These are phyloP conservation scores for Mycalesis mineus DNA, from an alignment of 2,888 invertebrate genomes.

Conservation along the genomic window DNA sequence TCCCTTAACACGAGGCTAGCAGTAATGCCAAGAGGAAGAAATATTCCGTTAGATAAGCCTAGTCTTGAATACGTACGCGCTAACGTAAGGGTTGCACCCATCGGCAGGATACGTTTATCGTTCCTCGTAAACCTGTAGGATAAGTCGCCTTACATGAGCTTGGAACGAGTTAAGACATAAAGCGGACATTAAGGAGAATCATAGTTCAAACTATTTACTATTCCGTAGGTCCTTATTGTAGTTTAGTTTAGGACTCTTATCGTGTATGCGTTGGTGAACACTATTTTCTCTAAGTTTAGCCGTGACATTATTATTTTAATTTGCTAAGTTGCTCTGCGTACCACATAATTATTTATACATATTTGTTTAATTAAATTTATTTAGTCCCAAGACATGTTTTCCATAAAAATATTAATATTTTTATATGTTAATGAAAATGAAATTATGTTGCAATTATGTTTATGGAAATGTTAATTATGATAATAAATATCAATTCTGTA, in stretches of 20 bases:
- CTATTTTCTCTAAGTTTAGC: slow-evolving; percentile 29
- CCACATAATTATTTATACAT: slow-evolving; percentile 46
- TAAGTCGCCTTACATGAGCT: slow-evolving; percentile 59
- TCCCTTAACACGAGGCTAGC: not conserved
- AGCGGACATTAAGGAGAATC: slow-evolving; percentile 51
- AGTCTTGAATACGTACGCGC: slow-evolving; percentile 33
- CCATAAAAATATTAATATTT: too few relatives aligned
- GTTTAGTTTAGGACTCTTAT: slow-evolving; percentile 15
- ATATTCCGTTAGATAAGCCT: slow-evolving; percentile 34
- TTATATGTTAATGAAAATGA: too few relatives aligned
- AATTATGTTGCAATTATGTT: too few relatives aligned
- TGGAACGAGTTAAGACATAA: slow-evolving; percentile 54
- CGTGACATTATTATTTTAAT: slow-evolving; percentile 56
- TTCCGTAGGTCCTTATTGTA: slow-evolving; percentile 13
- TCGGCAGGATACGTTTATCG: slow-evolving; percentile 58
- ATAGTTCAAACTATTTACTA: slow-evolving; percentile 29
- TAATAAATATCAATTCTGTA: too few relatives aligned
- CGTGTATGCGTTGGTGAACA: slow-evolving; percentile 13
- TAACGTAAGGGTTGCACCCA: slow-evolving; percentile 35
- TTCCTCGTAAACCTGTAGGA: slow-evolving; percentile 57
- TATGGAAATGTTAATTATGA: too few relatives aligned
- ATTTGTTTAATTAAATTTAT: too few relatives aligned
- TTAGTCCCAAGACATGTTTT: too few relatives aligned
- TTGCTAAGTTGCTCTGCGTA: slow-evolving; percentile 45
- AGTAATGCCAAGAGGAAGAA: slow-evolving; percentile 16